These are phyloP conservation scores for Oscheius sp. DNA, from an alignment of 1,140 invertebrate species.

Conservation along the genomic window DNA sequence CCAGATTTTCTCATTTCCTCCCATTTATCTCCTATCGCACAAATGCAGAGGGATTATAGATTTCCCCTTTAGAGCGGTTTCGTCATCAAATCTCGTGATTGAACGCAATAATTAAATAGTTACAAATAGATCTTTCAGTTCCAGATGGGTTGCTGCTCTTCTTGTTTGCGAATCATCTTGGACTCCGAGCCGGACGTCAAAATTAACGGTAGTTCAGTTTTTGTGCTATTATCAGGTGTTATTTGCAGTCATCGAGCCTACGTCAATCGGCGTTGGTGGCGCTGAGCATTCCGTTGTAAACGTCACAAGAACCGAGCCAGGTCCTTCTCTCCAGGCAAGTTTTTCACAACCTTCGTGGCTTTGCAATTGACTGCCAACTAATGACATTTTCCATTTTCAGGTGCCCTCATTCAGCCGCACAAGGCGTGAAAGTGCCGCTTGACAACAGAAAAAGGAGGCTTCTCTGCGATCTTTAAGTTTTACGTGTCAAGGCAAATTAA, in stretches of 20 bases:
- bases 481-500: no score
- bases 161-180: conserved; percentile 34
- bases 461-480: no score
- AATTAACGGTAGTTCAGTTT: conserved; percentile 33
- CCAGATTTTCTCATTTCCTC: no score
- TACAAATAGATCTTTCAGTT: no score
- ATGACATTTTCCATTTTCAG: conserved; percentile 3
- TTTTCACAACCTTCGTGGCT: no score
- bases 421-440: background rate
- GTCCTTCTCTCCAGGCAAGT: background rate
- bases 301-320: background rate
- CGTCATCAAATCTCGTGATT: no score
- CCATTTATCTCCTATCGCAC: no score
- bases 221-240: background rate
- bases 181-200: conserved; percentile 39
- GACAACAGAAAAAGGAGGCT: no score
- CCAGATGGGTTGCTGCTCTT: conserved; percentile 35
- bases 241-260: conserved; percentile 35
- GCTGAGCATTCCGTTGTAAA: conserved; percentile 3
- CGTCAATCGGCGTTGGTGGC: conserved; percentile 20
- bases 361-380: background rate
- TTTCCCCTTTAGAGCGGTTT: background rate
- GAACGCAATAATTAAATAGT: no score
- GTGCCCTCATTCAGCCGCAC: background rate
- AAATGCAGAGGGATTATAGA: background rate